Evolutionary conservation across 2,888 invertebrate species (phyloP), one percentile per base, ranked within the genome.

Genomic region (Lutraria lutraria): DNA sequence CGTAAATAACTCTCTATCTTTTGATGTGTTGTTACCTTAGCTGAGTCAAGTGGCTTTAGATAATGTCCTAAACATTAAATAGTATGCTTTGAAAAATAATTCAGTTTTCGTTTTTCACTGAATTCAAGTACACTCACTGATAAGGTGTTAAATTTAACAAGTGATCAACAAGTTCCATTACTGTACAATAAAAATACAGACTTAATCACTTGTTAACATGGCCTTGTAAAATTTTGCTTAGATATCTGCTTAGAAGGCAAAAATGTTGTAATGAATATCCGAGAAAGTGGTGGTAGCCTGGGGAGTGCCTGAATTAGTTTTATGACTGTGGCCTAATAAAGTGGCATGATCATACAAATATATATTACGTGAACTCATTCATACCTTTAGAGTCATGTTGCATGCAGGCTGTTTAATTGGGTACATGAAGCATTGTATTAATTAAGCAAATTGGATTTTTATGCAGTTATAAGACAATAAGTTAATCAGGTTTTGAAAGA

Each of bases 81-180:
- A 1, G 3, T 56, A 19, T 19, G 19, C 56, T 56, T 56, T 56
- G 3, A 16, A 19, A 56, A 25, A 8, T 68, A 68, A 68, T 68
- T 68, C 63, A 68, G 21, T 68, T 68, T 68, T n/a, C 63, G 25
- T 68, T 25, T 43, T 68, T 68, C 63, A 25, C 8, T 25, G 6
- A 68, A n/a, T 68, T 68, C 25, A 68, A 68, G 63, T 68, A n/a
- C 63, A 68, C 63, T 68, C 13, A 25, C n/a, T 68, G 63, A 68
- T 25, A 68, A 68, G 63, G 25, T 68, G n/a, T 68, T 68, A n/a
- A 68, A 25, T 68, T 68, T 25, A n/a, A 68, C 25, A 25, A 68
- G 8, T 68, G 12, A 43, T 43, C 43, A 43, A 43, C 43, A 43
- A 43, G 43, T 43, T 43, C 43, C 43, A 43, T 43, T 43, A 4